These are phyloP conservation scores for Mesorhabditis belari DNA, from an alignment of 2,888 invertebrate species.

Conservation along the genomic window DNA sequence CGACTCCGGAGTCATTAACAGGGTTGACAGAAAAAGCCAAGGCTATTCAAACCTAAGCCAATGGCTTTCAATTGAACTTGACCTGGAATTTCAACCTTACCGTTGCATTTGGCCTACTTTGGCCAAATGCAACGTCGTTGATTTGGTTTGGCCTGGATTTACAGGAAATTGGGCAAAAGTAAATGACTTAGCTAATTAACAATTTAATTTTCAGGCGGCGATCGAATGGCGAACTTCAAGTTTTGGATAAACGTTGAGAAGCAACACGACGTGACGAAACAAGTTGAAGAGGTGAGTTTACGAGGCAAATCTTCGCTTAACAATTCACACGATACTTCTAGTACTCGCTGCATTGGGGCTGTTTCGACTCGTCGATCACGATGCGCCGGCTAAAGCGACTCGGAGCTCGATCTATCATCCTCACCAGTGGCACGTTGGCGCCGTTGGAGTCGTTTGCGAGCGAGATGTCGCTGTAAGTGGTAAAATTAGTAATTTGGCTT, in stretches of 20 bases:
- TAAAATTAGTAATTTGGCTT: too few species aligned
- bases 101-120: too few species aligned
- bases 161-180: too few species aligned
- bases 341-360: slow-evolving; percentile 64
- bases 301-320: neutral
- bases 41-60: too few species aligned
- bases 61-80: too few species aligned
- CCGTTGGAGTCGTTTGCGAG: slow-evolving; percentile 80
- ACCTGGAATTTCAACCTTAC: too few species aligned
- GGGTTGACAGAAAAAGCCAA: too few species aligned
- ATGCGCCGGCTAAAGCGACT: slow-evolving; percentile 78
- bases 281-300: neutral
- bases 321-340: neutral
- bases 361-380: slow-evolving; percentile 90
- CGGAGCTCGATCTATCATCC: slow-evolving; percentile 76
- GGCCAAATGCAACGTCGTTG: too few species aligned
- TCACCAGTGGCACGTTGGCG: slow-evolving; percentile 93
- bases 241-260: neutral
- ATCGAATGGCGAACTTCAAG: neutral
- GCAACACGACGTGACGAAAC: neutral
- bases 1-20: too few species aligned
- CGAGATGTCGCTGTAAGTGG: slow-evolving; percentile 65
- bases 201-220: neutral
- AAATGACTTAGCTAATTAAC: too few species aligned
- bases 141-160: too few species aligned